Evolutionary conservation across 2,113 vertebrate genomes (phyloP), one percentile per base, ranked within the genome.

Genomic region (Fulica atra): DNA sequence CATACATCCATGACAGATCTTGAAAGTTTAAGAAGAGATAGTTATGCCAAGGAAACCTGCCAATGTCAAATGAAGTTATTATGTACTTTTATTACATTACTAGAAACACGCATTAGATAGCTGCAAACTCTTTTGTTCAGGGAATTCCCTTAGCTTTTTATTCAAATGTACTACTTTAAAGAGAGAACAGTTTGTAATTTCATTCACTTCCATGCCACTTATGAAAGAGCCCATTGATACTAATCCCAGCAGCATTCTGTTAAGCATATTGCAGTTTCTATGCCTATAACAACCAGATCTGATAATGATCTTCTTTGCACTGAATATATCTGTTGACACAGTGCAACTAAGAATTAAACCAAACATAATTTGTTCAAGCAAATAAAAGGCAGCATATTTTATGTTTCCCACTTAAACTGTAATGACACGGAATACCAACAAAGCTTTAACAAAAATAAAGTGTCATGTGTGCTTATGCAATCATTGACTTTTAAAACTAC

Each of bases 1-100:
- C 95, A 86, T 25, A 88, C 33, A 63, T 72, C 93, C 84, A 76
- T 4, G 2, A n/a, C 56, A 93, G 89, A 96, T 80, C 93, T 96
- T 97, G 88, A 92, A 95, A 93, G 70, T 31, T 53, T 24, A 20
- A 23, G 21, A 64, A 66, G 89, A 80, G n/a, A 54, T 2, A 95
- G 53, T 54, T 46, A 80, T 93, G 90, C 48, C n/a, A 76, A 40
- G 7, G 8, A 36, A 73, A 85, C 2, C 15, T 12, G 40, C 36
- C 63, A 79, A 89, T 95, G 88, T 60, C 82, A 86, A 57, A 50
- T 16, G 9, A 92, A 84, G n/a, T 87, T 83, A 61, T 87, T 70
- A 46, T 82, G 44, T n/a, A 92, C 86, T 89, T 95, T 44, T 64
- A 71, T 61, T 54, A 31, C 33, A 74, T 42, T 79, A n/a, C 71